These are phyloP conservation scores for Echiichthys vipera DNA, from an alignment of 2,797 vertebrate species.

Conservation along the genomic window DNA sequence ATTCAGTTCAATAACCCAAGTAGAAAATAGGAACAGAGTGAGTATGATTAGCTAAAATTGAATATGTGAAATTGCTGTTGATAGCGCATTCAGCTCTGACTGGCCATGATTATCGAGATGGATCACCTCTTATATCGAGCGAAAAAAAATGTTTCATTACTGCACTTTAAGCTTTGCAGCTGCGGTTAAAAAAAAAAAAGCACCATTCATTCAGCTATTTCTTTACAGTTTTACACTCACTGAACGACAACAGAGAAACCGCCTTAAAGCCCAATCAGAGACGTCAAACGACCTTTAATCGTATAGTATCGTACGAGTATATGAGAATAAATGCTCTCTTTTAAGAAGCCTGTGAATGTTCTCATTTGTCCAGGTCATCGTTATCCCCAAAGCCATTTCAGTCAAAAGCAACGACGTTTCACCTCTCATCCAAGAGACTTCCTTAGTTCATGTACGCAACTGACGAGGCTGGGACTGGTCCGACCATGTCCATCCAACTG, in stretches of 20 bases:
- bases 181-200: slow-evolving; percentile 18
- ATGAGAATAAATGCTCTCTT: slow-evolving; percentile 51
- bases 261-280: slow-evolving; percentile 42
- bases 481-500: too few species aligned
- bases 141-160: slow-evolving; percentile 40
- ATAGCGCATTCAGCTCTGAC: slow-evolving; percentile 55
- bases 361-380: too few species aligned
- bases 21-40: slow-evolving; percentile 38
- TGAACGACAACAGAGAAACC: slow-evolving; percentile 8
- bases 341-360: too few species aligned
- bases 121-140: slow-evolving; percentile 49
- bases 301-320: too few species aligned
- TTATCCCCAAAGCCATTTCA: too few species aligned
- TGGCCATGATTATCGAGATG: slow-evolving; percentile 58
- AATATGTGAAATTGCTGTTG: slow-evolving; percentile 58
- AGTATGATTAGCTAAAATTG: slow-evolving; percentile 67
- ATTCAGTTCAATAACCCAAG: slow-evolving; percentile 33
- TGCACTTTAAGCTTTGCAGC: slow-evolving; percentile 10
- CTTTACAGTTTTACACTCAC: slow-evolving; percentile 9
- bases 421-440: too few species aligned
- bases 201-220: not conserved
- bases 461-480: too few species aligned
- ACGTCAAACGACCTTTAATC: slow-evolving; percentile 40
- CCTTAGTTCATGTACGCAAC: too few species aligned
- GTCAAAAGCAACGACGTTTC: too few species aligned